A percentile compares a stretch with the other conserved stretches of the same genome.
Conservation (phyloP, 2,888 invertebrate genomes). For the Aleiodes leptofemur region DNA sequence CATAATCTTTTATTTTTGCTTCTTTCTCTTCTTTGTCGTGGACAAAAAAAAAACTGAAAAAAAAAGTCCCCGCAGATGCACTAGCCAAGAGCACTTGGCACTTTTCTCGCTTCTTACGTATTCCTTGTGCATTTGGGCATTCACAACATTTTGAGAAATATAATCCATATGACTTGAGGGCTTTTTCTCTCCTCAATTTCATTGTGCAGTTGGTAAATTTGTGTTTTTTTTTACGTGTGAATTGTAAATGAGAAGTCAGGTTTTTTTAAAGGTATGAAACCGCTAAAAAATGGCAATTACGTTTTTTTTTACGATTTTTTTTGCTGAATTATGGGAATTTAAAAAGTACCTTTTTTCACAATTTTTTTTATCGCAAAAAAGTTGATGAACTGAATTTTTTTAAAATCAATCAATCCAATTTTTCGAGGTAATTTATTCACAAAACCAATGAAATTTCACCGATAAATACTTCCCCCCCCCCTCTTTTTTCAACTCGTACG, state of each 20-base stretch:
- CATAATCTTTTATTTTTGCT: neutral
- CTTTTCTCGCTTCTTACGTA: conserved; percentile 40
- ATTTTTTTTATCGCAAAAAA: too few species aligned
- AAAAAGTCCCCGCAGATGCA: conserved; percentile 30
- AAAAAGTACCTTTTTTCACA: too few species aligned
- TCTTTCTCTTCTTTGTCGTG: conserved; percentile 39
- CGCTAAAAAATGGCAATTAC: neutral
- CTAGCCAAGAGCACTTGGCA: conserved; percentile 28
- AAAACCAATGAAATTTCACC: too few species aligned
- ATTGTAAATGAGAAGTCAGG: conserved; percentile 1
- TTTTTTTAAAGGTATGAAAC: conserved; percentile 4
- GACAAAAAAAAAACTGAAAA: conserved; percentile 39
- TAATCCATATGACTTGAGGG: conserved; percentile 27
- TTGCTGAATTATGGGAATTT: neutral
- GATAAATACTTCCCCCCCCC: too few species aligned
- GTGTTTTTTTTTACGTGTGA: neutral
- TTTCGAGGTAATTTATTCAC: too few species aligned
- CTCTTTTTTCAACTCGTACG: too few species aligned
- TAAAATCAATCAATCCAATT: too few species aligned
- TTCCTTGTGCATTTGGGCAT: conserved; percentile 15
- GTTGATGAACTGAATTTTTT: too few species aligned
- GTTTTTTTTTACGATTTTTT: neutral
- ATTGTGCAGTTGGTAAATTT: neutral
- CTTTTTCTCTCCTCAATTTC: conserved; percentile 11
- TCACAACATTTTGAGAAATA: conserved; percentile 18